These are phyloP conservation scores for Cherax destructor DNA, from an alignment of 1,140 invertebrate genomes.

Conservation along the genomic window DNA sequence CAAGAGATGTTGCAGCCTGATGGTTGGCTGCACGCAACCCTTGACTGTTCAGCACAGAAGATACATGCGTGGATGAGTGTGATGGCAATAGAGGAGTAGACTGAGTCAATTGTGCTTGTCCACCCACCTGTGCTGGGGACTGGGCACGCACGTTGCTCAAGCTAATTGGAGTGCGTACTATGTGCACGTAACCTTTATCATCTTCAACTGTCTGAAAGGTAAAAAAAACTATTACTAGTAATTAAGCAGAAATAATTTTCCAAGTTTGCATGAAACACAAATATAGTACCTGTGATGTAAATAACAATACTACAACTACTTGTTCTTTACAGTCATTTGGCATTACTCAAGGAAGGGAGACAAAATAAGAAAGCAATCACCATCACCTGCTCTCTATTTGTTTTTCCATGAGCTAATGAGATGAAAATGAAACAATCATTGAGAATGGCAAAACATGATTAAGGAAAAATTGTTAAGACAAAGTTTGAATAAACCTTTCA, in stretches of 20 bases:
- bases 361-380: too few species aligned
- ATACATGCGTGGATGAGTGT: slow-evolving; percentile 6
- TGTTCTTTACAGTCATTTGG: too few species aligned
- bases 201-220: slow-evolving; percentile 50
- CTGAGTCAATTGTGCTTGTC: slow-evolving; percentile 34
- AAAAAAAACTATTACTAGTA: background rate
- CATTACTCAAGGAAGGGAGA: too few species aligned
- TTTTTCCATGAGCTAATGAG: too few species aligned
- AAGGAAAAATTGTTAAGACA: too few species aligned
- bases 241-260: background rate
- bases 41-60: slow-evolving; percentile 3
- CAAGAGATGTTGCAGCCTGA: slow-evolving; percentile 16
- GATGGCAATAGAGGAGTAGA: slow-evolving; percentile 34
- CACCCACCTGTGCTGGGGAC: slow-evolving; percentile 41
- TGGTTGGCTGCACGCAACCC: slow-evolving; percentile 5
- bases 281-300: too few species aligned
- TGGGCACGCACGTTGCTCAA: slow-evolving; percentile 31
- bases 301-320: too few species aligned
- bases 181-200: slow-evolving; percentile 22
- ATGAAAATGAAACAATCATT: too few species aligned
- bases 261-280: too few species aligned
- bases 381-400: too few species aligned
- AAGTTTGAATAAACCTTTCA: too few species aligned
- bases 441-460: too few species aligned
- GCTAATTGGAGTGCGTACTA: slow-evolving; percentile 36